Base-by-base conservation (phyloP, 2,113 vertebrate genomes). In the Ovis aries region DNA sequence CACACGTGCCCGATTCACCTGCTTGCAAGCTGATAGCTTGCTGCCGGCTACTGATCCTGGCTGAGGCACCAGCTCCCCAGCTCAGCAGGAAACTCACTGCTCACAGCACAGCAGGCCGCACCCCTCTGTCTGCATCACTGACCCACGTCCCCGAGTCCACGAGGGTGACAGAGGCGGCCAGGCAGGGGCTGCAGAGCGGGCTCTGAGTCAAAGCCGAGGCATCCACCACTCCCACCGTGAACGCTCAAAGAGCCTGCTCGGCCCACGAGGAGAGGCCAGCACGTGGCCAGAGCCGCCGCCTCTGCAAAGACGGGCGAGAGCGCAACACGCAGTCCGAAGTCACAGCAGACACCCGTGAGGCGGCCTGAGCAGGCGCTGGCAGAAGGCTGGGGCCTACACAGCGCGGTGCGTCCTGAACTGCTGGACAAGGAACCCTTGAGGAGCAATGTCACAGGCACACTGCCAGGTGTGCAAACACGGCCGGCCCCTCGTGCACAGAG, bases 381-480 rank as follows among this genome's bases (percentile, higher is more conserved):
- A 0, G 83, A 4, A 27, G 36, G 55, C 83, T 59, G 36, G 36
- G 4, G 33, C 36, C 12, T 4, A 31, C 55, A 27, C 14, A 21
- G 2, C 7, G 0, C 0, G 13, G n/a, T 17, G 9, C 0, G 8
- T 6, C 15, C 55, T 29, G 25, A 9, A 14, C 60, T 16, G 82
- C n/a, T 17, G 36, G 14, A 43, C 81, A 11, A 40, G 53, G 82
- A 11, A 6, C 25, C 6, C 23, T 29, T 1, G 8, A 10, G 36
- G 53, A 11, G 2, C 81, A 25, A 0, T 3, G n/a, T 27, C 21
- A 8, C 23, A 57, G 53, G 82, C 14, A 5, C 53, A 15, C 10
- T 6, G 80, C 31, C 4, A 23, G 19, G 80, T n/a, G 48, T 82
- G 31, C 10, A 12, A 1, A 7, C 67, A 21, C 10, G 9, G n/a